Conservation (phyloP, 2,113 vertebrate species). For the Thalassoma bifasciatum region DNA sequence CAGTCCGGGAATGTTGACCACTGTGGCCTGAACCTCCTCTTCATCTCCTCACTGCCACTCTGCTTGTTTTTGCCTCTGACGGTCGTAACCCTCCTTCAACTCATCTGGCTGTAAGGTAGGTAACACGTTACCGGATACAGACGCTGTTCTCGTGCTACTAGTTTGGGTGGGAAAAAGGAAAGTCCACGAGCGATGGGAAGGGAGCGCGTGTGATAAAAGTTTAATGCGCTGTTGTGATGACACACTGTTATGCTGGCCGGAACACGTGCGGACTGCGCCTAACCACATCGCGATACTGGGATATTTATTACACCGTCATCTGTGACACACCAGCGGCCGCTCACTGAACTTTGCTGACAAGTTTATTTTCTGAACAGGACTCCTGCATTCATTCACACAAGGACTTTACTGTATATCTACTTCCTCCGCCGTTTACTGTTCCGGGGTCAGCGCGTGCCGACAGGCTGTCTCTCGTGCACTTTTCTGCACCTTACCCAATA, state of each 20-base stretch:
- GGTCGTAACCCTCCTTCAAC: conserved; percentile 19
- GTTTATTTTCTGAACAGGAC: conserved; percentile 23
- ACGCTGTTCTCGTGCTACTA: background rate
- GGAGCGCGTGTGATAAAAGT: conserved; percentile 48
- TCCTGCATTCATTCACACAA: background rate
- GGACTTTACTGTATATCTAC: background rate
- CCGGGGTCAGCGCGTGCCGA: conserved; percentile 7
- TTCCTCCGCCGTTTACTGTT: conserved; percentile 40
- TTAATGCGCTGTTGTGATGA: conserved; percentile 45
- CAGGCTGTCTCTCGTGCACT: background rate
- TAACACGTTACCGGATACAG: conserved; percentile 32
- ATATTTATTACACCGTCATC: background rate
- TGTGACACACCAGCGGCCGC: conserved; percentile 5
- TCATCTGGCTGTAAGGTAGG: conserved; percentile 64
- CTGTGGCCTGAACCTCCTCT: conserved; percentile 63
- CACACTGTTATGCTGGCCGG: conserved; percentile 28
- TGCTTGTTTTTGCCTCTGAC: background rate
- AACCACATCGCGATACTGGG: conserved; percentile 5
- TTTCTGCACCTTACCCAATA: conserved; percentile 18
- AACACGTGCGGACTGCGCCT: conserved; percentile 51
- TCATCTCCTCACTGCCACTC: conserved; percentile 23
- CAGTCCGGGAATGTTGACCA: conserved; percentile 72
- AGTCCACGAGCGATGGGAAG: conserved; percentile 17
- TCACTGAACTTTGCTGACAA: conserved; percentile 55
- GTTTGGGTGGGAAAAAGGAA: background rate